phyloP scores from a whole-genome alignment of 2,113 vertebrate species.

The Lutjanus erythropterus region DNA sequence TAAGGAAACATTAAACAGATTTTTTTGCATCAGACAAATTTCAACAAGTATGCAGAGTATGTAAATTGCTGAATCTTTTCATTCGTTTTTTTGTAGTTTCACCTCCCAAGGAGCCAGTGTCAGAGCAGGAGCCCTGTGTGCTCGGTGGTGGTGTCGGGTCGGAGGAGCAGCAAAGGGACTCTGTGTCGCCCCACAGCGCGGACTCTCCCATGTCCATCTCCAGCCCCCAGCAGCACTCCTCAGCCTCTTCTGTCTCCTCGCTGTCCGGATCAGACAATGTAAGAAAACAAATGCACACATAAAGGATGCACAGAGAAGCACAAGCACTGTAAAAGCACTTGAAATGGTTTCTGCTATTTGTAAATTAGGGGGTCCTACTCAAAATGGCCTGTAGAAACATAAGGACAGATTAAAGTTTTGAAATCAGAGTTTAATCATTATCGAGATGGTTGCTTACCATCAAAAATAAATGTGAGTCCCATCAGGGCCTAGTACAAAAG shows the following conservation, averaged over 20 bases:
- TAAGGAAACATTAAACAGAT: too few species aligned
- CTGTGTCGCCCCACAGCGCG: slow-evolving; percentile 86
- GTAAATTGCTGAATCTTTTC: background rate
- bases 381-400: background rate
- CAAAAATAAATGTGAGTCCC: too few species aligned
- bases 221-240: slow-evolving; percentile 90
- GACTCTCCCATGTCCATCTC: slow-evolving; percentile 90
- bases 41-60: background rate
- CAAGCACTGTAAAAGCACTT: background rate
- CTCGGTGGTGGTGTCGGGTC: slow-evolving; percentile 73
- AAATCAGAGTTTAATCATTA: too few species aligned
- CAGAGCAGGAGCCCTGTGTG: slow-evolving; percentile 45
- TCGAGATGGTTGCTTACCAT: too few species aligned
- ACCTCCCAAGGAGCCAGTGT: slow-evolving; percentile 45
- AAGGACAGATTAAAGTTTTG: too few species aligned
- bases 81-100: slow-evolving; percentile 25
- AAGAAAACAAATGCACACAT: slow-evolving; percentile 72
- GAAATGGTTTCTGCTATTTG: background rate
- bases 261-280: slow-evolving; percentile 96
- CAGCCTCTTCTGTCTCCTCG: slow-evolving; percentile 93
- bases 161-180: slow-evolving; percentile 85
- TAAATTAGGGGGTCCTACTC: background rate
- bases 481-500: too few species aligned
- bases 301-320: too few species aligned
- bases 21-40: too few species aligned